Evolutionary conservation across 1,140 invertebrate genomes (phyloP).

Genomic region (Brachionus rotundiformis): DNA sequence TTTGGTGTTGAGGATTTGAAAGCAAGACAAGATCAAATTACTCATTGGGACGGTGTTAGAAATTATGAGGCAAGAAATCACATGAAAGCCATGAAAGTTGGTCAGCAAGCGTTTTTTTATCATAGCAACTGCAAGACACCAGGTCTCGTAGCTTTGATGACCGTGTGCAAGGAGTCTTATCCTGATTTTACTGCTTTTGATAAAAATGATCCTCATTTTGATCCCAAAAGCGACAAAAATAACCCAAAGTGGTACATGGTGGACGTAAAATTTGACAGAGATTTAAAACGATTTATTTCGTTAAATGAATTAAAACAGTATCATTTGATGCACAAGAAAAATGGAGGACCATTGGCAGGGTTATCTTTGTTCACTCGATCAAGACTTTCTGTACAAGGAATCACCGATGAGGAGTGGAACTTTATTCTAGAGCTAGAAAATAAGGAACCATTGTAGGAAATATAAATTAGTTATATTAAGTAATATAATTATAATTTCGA

Average conservation of each 20-base stretch:
- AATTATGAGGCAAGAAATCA: constrained; percentile 63
- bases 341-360: constrained; percentile 58
- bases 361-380: constrained; percentile 59
- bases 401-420: constrained; percentile 57
- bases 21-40: constrained; percentile 57
- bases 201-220: constrained; percentile 59
- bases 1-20: constrained; percentile 63
- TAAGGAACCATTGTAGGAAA: constrained; percentile 15
- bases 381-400: constrained; percentile 59
- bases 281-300: constrained; percentile 59
- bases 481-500: too few relatives aligned
- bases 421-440: constrained; percentile 56
- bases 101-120: constrained; percentile 61
- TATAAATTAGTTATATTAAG: too few relatives aligned
- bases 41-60: constrained; percentile 62
- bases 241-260: constrained; percentile 62
- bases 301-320: constrained; percentile 59
- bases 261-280: constrained; percentile 59
- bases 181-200: constrained; percentile 63
- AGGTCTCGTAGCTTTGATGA: constrained; percentile 61
- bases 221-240: constrained; percentile 55
- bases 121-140: constrained; percentile 63
- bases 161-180: constrained; percentile 59
- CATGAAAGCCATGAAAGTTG: constrained; percentile 61
- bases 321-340: constrained; percentile 58